Evolutionary conservation across 2,797 vertebrate genomes (phyloP).

Genomic region (Sebastes steindachneri): DNA sequence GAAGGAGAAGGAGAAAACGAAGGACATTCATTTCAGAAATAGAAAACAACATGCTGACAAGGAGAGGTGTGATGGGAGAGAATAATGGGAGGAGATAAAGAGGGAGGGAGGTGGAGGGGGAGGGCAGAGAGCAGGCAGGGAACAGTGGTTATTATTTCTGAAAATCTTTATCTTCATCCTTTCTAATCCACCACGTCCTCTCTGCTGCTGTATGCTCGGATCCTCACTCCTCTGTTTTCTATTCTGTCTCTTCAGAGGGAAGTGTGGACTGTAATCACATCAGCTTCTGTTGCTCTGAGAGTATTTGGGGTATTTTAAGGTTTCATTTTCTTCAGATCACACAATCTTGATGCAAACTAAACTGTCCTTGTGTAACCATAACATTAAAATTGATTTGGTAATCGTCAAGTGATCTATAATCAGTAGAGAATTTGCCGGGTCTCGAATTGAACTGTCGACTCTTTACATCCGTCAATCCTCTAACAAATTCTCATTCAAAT

Average conservation of each 20-base stretch:
- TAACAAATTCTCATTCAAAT: too few relatives aligned
- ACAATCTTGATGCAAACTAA: too few relatives aligned
- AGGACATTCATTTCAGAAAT: conserved; percentile 33
- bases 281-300: neutral
- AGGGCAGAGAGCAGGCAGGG: neutral
- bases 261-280: neutral
- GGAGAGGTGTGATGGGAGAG: conserved; percentile 1
- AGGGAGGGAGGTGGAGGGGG: neutral
- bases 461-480: too few relatives aligned
- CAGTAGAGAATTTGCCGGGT: neutral
- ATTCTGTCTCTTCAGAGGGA: neutral
- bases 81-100: conserved; percentile 22
- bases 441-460: neutral
- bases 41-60: conserved; percentile 20
- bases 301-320: neutral
- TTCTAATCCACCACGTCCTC: neutral
- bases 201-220: neutral
- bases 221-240: neutral
- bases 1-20: neutral
- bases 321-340: neutral
- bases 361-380: neutral
- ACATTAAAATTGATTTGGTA: neutral
- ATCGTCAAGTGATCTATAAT: neutral
- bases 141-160: neutral
- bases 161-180: neutral